Conservation (phyloP, 2,888 invertebrate species). For the Agrotis segetum region DNA sequence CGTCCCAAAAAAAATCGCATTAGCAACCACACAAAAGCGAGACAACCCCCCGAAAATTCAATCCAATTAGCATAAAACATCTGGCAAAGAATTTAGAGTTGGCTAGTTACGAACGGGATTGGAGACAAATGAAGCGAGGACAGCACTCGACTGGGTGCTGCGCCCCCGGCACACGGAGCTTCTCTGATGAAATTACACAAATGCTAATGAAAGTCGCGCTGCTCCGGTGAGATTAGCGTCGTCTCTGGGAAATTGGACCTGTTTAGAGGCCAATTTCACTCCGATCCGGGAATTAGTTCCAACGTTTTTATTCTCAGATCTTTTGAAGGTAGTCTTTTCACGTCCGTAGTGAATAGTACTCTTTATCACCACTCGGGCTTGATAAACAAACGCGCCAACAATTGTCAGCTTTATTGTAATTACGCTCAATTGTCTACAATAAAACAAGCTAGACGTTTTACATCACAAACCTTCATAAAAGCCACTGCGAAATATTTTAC, state of each 20-base stretch:
- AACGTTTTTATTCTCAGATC: conserved; percentile 45
- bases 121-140: conserved; percentile 78
- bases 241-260: conserved; percentile 81
- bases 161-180: conserved; percentile 68
- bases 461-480: conserved; percentile 32
- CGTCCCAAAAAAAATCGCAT: conserved; percentile 14
- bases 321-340: conserved; percentile 46
- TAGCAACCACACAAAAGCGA: conserved; percentile 26
- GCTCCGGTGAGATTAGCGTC: conserved; percentile 82
- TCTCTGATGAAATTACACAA: conserved; percentile 86
- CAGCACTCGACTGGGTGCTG: conserved; percentile 61
- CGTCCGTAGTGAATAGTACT: conserved; percentile 29
- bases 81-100: conserved; percentile 66
- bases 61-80: conserved; percentile 66
- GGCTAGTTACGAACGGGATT: conserved; percentile 76
- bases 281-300: conserved; percentile 67
- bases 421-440: conserved; percentile 13
- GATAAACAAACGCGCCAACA: conserved; percentile 45
- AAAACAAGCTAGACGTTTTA: conserved; percentile 38
- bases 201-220: conserved; percentile 86
- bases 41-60: conserved; percentile 46
- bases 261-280: conserved; percentile 78
- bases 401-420: conserved; percentile 35
- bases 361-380: conserved; percentile 26
- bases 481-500: conserved; percentile 34